Base-by-base conservation (phyloP, 1,140 invertebrate species). In the Zaprionus taronus region DNA sequence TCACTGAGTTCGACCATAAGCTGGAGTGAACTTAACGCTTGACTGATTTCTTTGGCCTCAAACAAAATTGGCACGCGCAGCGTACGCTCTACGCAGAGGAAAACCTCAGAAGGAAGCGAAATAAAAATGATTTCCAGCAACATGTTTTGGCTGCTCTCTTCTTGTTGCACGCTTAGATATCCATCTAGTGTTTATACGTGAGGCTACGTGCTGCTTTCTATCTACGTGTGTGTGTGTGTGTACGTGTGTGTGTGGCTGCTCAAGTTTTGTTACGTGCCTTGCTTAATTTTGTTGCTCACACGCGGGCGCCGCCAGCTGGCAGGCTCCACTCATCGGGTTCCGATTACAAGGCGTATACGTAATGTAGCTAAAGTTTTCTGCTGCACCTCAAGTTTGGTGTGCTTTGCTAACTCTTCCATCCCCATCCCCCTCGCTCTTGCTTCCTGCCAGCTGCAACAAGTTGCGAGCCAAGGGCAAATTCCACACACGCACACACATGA, bases 21-120 rank as follows among this genome's bases (percentile, higher is more conserved):
- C 67, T 56, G 55, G 12, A 60, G 78, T 31, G 56, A 81, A 79
- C 71, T 89, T 90, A 75, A 72, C 81, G 75, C 81, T 74, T 89
- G 81, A 89, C 77, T 82, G 85, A 84, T 89, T 89, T 83, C 73
- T 73, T 81, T 72, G 74, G 77, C 73, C 69, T 74, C 77, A 86
- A 79, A 80, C 64, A 73, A 83, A 84, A 84, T 79, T 60, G 76
- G 78, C 78, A 80, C 75, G 71, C 71, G 70, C 64, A 26, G 38
- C 38, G 2, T 66, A 17, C 24, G 24, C n/a, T 34, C 31, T 15
- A 41, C 38, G 49, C 24, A 20, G 20, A 26, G 14, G 34, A 47
- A 44, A 44, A n/a, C 15, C 65, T 14, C 65, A 34, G 12, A 28
- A 15, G 47, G 38, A 62, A 53, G 73, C 41, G 38, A 67, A 80